Evolutionary conservation across 1,140 invertebrate species (phyloP).

Genomic region (Platyura marginata): DNA sequence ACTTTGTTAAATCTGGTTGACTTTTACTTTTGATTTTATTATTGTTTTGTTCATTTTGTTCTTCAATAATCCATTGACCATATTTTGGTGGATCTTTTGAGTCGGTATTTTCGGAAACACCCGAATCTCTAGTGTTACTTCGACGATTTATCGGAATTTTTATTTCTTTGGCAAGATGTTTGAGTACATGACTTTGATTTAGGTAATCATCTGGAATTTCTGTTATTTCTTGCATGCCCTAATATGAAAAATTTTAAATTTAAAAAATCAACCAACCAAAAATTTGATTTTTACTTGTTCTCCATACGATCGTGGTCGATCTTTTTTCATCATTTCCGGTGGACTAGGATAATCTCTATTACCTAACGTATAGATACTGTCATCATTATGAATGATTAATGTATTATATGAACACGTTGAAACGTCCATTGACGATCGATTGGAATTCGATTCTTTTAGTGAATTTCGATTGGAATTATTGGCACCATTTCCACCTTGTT

Average conservation of each 20-base stretch:
- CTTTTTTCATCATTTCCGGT: background rate
- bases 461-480: constrained; percentile 39
- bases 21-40: constrained; percentile 22
- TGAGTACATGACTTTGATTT: constrained; percentile 65
- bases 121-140: constrained; percentile 7
- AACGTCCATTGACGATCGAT: constrained; percentile 51
- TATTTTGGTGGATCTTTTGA: constrained; percentile 5
- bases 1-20: constrained; percentile 30
- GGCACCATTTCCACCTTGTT: background rate
- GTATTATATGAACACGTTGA: constrained; percentile 64
- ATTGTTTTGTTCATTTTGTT: constrained; percentile 5
- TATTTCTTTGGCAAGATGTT: constrained; percentile 69
- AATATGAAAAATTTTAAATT: no score
- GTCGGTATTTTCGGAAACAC: constrained; percentile 16
- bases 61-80: constrained; percentile 10
- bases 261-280: no score
- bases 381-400: constrained; percentile 56
- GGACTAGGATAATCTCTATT: constrained; percentile 1
- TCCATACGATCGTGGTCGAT: constrained; percentile 1
- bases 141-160: constrained; percentile 29
- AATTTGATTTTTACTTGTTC: no score
- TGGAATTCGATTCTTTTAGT: constrained; percentile 47
- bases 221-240: constrained; percentile 52
- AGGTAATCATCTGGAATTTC: constrained; percentile 74
- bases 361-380: constrained; percentile 7